phyloP scores from a whole-genome alignment of 2,888 invertebrate genomes.

The Agrochola lychnidis region DNA sequence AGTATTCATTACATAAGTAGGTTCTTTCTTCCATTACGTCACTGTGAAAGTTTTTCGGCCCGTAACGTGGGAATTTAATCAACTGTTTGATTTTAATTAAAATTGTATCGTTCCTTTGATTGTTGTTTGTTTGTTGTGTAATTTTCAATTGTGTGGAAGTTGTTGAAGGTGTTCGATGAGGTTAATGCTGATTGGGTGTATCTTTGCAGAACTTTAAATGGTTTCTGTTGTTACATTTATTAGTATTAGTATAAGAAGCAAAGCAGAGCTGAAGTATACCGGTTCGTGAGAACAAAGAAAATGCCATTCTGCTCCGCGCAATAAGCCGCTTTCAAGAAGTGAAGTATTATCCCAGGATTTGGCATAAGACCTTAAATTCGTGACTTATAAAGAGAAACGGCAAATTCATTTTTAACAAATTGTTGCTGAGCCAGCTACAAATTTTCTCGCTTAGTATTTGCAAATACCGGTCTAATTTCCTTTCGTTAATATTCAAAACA shows the following conservation, averaged over 20 bases:
- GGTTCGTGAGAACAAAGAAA: constrained; percentile 18
- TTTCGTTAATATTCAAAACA: constrained; percentile 37
- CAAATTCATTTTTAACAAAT: constrained; percentile 39
- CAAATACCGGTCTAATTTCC: constrained; percentile 40
- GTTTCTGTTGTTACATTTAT: constrained; percentile 13
- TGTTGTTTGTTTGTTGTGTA: constrained; percentile 43
- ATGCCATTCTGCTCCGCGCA: not conserved
- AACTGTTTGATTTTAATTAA: constrained; percentile 62
- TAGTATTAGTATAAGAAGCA: not conserved
- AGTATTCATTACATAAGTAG: constrained; percentile 46
- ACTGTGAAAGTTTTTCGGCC: constrained; percentile 55
- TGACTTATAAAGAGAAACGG: constrained; percentile 38
- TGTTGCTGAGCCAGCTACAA: constrained; percentile 1
- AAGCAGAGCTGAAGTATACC: not conserved
- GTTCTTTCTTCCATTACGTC: constrained; percentile 35
- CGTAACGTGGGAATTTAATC: constrained; percentile 59
- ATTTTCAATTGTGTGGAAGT: constrained; percentile 33
- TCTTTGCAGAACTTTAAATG: constrained; percentile 10
- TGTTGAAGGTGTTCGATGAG: constrained; percentile 20
- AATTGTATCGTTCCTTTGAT: constrained; percentile 58
- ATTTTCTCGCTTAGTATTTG: constrained; percentile 34
- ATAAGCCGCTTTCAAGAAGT: constrained; percentile 2
- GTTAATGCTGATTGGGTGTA: not conserved
- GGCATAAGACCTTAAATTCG: constrained; percentile 24
- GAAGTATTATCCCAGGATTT: constrained; percentile 21